phyloP scores from a whole-genome alignment of 2,113 vertebrate species.

The Istiophorus platypterus region DNA sequence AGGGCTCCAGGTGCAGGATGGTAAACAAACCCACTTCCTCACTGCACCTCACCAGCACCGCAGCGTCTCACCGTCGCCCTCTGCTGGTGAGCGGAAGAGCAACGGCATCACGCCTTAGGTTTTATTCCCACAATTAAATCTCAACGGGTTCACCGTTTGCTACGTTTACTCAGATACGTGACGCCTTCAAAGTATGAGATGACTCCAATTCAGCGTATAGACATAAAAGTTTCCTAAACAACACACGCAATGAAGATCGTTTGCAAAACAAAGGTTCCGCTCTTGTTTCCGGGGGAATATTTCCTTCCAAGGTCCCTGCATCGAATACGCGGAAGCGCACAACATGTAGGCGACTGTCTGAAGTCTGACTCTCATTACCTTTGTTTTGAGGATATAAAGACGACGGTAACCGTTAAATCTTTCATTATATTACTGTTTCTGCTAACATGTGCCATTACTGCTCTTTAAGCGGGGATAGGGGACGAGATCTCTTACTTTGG shows the following conservation, averaged over 20 bases:
- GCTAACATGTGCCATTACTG: not conserved
- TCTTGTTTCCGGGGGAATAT: constrained; percentile 54
- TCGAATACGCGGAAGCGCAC: constrained; percentile 16
- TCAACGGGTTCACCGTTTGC: not conserved
- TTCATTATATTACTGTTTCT: not conserved
- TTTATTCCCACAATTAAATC: not conserved
- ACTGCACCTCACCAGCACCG: too few species aligned
- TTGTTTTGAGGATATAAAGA: not conserved
- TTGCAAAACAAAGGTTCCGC: not conserved
- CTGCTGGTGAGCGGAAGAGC: constrained; percentile 13
- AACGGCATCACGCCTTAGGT: not conserved
- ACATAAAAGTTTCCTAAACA: not conserved
- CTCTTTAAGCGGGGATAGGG: fast-evolving
- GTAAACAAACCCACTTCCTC: constrained; percentile 48
- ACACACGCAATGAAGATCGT: too few species aligned
- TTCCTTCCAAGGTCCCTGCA: not conserved
- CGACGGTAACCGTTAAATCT: not conserved
- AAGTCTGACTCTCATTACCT: not conserved
- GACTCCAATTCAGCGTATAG: not conserved
- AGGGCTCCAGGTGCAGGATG: not conserved
- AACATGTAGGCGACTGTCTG: not conserved
- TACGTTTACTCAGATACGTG: not conserved
- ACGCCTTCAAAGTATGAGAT: not conserved
- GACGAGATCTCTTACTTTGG: not conserved
- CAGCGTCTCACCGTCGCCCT: constrained; percentile 4